Conservation (phyloP, 2,113 vertebrate genomes). For the Epinephelus lanceolatus region DNA sequence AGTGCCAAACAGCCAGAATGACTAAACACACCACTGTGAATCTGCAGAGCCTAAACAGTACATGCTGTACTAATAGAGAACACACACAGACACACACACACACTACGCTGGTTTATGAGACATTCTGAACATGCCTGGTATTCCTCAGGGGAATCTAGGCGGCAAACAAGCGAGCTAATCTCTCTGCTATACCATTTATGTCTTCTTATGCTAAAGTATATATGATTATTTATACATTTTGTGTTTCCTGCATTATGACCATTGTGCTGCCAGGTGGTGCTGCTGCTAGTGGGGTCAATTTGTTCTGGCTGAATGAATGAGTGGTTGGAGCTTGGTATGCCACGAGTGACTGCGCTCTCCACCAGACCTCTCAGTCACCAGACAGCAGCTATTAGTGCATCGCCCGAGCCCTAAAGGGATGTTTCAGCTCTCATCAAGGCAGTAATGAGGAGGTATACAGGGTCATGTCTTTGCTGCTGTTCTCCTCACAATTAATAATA, state of each 20-base stretch:
- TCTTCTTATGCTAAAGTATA: conserved; percentile 17
- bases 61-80: neutral
- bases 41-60: neutral
- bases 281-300: conserved; percentile 45
- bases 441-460: conserved; percentile 59
- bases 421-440: conserved; percentile 62
- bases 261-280: conserved; percentile 38
- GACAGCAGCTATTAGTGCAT: conserved; percentile 58
- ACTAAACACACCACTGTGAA: neutral
- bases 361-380: conserved; percentile 56
- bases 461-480: conserved; percentile 49
- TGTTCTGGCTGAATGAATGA: conserved; percentile 60
- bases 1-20: neutral
- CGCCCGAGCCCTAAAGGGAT: conserved; percentile 52
- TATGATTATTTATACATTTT: conserved; percentile 52
- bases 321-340: conserved; percentile 27
- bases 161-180: conserved; percentile 5
- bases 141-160: neutral
- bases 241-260: conserved; percentile 12
- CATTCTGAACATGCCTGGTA: neutral
- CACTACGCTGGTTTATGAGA: neutral
- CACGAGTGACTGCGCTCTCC: conserved; percentile 42
- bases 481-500: conserved; percentile 61
- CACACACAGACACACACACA: neutral
- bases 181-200: neutral